Conservation (phyloP, 2,888 invertebrate species). For the Hydraecia micacea region DNA sequence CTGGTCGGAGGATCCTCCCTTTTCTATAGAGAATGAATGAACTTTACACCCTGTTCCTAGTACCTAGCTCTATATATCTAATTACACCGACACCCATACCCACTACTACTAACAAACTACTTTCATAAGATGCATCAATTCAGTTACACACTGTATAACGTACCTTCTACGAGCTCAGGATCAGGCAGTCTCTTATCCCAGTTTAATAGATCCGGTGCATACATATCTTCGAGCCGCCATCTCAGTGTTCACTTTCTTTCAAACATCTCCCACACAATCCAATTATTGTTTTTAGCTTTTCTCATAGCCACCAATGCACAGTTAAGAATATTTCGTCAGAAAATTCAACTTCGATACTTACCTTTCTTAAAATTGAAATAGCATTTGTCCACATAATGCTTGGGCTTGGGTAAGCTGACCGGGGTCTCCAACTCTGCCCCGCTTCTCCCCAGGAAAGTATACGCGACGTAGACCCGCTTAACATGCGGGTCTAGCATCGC, state of each 20-base stretch:
- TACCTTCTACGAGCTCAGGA: too few species aligned
- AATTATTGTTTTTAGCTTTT: not conserved
- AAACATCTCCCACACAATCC: not conserved
- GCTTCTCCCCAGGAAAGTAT: slow-evolving; percentile 75
- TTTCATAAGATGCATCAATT: too few species aligned
- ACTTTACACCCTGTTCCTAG: too few species aligned
- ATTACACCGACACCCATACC: too few species aligned
- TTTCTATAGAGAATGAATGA: too few species aligned
- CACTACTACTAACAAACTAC: too few species aligned
- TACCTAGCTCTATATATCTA: too few species aligned
- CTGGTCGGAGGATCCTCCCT: too few species aligned
- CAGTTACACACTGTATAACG: too few species aligned
- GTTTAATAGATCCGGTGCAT: too few species aligned
- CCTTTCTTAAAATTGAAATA: slow-evolving; percentile 79
- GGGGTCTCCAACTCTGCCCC: slow-evolving; percentile 81
- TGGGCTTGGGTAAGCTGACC: slow-evolving; percentile 78
- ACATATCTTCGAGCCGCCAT: not conserved
- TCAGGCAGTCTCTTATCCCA: too few species aligned
- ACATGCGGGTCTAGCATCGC: slow-evolving; percentile 75
- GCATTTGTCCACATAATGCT: slow-evolving; percentile 77
- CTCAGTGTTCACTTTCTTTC: not conserved
- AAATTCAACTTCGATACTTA: slow-evolving; percentile 39
- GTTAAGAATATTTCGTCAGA: too few species aligned
- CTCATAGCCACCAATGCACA: not conserved
- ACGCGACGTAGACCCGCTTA: slow-evolving; percentile 77